phyloP scores from a whole-genome alignment of 2,888 invertebrate species.

The Matsumyia berberina region DNA sequence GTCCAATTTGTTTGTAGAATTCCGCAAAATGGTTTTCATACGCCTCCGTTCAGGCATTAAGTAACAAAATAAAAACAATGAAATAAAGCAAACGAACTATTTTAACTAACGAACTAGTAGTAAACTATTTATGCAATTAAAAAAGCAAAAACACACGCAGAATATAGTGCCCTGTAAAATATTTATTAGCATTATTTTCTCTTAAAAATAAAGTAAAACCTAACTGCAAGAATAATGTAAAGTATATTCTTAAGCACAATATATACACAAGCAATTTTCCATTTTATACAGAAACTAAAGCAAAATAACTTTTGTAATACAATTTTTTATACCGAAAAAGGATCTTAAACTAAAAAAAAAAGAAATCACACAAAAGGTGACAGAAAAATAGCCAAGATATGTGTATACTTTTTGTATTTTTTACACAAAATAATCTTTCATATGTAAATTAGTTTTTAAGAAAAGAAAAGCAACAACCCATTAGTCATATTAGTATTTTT shows the following conservation, averaged over 20 bases:
- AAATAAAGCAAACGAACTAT: constrained; percentile 39
- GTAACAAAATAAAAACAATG: constrained; percentile 29
- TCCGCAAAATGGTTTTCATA: constrained; percentile 25
- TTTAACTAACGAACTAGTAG: constrained; percentile 30
- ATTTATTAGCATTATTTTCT: constrained; percentile 56
- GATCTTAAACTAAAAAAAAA: constrained; percentile 41
- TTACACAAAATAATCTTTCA: constrained; percentile 60
- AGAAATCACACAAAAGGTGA: constrained; percentile 40
- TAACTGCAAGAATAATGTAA: constrained; percentile 24
- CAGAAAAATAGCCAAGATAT: constrained; percentile 76
- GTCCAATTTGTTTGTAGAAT: constrained; percentile 40
- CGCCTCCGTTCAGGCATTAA: constrained; percentile 46
- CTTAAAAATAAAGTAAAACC: constrained; percentile 22
- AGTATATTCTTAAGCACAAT: constrained; percentile 54
- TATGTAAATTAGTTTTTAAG: constrained; percentile 50
- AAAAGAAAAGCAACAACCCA: constrained; percentile 25
- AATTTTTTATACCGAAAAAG: constrained; percentile 63
- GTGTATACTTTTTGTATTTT: constrained; percentile 67
- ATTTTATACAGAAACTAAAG: constrained; percentile 42
- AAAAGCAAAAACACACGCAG: constrained; percentile 22
- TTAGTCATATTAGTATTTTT: constrained; percentile 59
- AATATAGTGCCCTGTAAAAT: constrained; percentile 70
- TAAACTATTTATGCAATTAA: constrained; percentile 46
- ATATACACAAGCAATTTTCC: constrained; percentile 54
- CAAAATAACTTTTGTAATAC: constrained; percentile 51